These are phyloP conservation scores for Petromus typicus DNA, from an alignment of 2,113 vertebrate species.

Conservation along the genomic window DNA sequence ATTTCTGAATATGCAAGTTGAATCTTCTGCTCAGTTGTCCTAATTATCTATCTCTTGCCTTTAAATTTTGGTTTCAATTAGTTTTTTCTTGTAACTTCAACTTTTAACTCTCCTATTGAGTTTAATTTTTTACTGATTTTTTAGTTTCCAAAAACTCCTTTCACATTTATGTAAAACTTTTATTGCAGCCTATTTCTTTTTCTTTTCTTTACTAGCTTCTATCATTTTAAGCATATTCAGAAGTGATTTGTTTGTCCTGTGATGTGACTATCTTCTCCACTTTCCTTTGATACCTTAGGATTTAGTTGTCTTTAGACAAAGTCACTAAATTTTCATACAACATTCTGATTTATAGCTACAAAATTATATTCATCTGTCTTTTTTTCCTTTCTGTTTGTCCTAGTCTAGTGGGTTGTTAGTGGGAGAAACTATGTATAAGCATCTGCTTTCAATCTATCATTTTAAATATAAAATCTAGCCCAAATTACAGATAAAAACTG, in stretches of 20 bases:
- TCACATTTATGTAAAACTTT: background rate
- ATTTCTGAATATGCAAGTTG: background rate
- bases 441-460: background rate
- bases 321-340: background rate
- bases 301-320: conserved; percentile 2
- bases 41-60: background rate
- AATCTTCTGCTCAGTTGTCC: background rate
- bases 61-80: background rate
- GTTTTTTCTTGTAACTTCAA: background rate
- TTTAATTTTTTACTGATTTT: background rate
- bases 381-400: background rate
- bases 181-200: background rate
- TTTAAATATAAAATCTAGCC: background rate
- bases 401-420: background rate
- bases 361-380: background rate
- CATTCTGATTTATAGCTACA: background rate
- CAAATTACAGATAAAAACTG: conserved; percentile 15
- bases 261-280: background rate
- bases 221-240: background rate
- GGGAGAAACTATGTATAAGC: background rate
- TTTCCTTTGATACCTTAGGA: background rate
- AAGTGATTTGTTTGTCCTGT: background rate
- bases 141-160: background rate
- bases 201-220: background rate
- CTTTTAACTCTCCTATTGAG: background rate